Evolutionary conservation across 2,797 vertebrate species (phyloP).

Genomic region (Graptemys geographica): DNA sequence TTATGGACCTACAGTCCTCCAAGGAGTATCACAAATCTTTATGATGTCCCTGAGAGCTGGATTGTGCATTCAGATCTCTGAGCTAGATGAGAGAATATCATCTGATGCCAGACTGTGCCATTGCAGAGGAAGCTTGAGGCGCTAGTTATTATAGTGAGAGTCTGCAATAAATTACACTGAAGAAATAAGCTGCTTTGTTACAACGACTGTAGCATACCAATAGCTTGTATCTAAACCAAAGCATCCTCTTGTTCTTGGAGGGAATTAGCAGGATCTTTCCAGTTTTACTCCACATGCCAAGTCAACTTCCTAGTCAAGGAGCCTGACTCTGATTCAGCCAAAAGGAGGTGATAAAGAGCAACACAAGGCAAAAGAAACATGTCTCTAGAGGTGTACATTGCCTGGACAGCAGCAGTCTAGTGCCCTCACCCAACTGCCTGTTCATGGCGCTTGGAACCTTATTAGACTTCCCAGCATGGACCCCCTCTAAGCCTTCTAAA

Average conservation of each 20-base stretch:
- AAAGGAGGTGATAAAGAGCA: not conserved
- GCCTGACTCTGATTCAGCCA: not conserved
- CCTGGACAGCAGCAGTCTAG: not conserved
- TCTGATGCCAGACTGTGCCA: not conserved
- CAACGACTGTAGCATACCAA: not conserved
- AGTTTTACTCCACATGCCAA: not conserved
- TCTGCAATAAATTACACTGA: conserved; percentile 21
- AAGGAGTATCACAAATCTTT: not conserved
- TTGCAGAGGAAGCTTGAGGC: not conserved
- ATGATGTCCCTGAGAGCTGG: not conserved
- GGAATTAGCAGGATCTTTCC: not conserved
- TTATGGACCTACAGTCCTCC: not conserved
- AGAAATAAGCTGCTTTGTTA: conserved; percentile 3
- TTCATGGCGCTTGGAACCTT: not conserved
- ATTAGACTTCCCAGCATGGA: not conserved
- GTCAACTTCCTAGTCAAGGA: not conserved
- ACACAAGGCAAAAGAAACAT: not conserved
- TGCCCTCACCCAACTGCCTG: fast-evolving
- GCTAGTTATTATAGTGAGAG: conserved; percentile 19
- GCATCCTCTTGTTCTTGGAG: not conserved
- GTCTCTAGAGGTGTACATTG: fast-evolving
- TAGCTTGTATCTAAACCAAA: not conserved
- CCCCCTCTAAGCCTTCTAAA: not conserved
- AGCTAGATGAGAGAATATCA: not conserved
- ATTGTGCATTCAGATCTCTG: not conserved